phyloP scores from a whole-genome alignment of 2,888 invertebrate species.

The Tholera decimalis region DNA sequence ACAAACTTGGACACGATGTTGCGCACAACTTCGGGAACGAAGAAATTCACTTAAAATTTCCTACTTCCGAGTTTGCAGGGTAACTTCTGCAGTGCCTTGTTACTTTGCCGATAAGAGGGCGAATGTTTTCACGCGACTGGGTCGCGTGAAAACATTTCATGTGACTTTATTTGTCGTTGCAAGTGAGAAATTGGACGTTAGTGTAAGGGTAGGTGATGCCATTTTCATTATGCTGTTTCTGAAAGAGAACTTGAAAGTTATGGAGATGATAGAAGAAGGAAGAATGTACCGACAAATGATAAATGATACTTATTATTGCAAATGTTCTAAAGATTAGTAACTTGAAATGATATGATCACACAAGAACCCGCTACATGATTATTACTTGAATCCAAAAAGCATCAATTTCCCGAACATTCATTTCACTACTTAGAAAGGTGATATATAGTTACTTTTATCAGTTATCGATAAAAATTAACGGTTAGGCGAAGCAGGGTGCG shows the following conservation, averaged over 20 bases:
- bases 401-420: slow-evolving; percentile 38
- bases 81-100: slow-evolving; percentile 42
- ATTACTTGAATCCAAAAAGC: slow-evolving; percentile 13
- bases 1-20: slow-evolving; percentile 54
- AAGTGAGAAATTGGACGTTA: slow-evolving; percentile 5
- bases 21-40: slow-evolving; percentile 43
- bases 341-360: background rate
- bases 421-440: slow-evolving; percentile 52
- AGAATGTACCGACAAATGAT: background rate
- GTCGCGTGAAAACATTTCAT: too few species aligned
- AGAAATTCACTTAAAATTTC: slow-evolving; percentile 57
- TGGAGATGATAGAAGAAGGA: background rate
- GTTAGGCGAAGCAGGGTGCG: slow-evolving; percentile 79
- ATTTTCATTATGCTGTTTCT: background rate
- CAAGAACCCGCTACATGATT: background rate
- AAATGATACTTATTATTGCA: background rate
- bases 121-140: slow-evolving; percentile 44
- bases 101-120: slow-evolving; percentile 45
- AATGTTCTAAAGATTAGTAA: background rate
- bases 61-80: slow-evolving; percentile 33
- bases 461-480: slow-evolving; percentile 74
- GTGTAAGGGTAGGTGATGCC: background rate
- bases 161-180: slow-evolving; percentile 25
- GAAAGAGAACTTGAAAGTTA: too few species aligned
- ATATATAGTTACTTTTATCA: slow-evolving; percentile 70